These are phyloP conservation scores for Muraenolepis orangiensis DNA, from an alignment of 2,797 vertebrate species.

Conservation along the genomic window DNA sequence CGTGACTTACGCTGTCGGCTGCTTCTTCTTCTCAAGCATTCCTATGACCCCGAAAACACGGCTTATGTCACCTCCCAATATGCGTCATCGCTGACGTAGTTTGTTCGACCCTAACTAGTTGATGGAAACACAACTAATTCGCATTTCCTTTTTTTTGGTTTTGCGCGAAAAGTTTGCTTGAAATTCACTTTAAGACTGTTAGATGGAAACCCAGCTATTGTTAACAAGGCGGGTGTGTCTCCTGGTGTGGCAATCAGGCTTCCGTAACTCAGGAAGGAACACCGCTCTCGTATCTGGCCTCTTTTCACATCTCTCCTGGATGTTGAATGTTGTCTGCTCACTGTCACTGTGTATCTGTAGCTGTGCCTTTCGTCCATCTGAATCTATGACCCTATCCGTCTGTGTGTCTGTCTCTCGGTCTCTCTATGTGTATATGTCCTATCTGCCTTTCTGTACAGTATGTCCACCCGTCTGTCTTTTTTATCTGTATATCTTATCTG, in stretches of 20 bases:
- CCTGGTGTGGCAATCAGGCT: background rate
- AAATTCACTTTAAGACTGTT: no score
- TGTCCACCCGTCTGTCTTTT: background rate
- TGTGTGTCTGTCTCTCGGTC: background rate
- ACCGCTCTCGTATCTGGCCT: background rate
- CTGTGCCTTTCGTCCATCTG: background rate
- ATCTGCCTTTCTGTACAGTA: background rate
- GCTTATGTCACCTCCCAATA: no score
- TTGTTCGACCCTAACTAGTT: no score
- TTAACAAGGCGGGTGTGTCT: background rate
- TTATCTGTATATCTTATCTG: no score
- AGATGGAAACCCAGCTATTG: no score
- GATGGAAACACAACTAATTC: no score
- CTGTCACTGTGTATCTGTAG: background rate
- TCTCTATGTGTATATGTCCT: background rate
- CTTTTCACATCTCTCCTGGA: background rate
- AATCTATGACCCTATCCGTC: background rate
- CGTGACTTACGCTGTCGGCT: no score
- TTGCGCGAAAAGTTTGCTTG: no score
- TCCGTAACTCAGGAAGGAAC: background rate
- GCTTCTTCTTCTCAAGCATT: no score
- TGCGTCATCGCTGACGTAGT: no score
- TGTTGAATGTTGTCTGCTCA: background rate
- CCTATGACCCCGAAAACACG: no score
- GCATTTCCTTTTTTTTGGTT: no score